These are phyloP conservation scores for Thamnophis elegans DNA, from an alignment of 2,797 vertebrate genomes.

Conservation along the genomic window DNA sequence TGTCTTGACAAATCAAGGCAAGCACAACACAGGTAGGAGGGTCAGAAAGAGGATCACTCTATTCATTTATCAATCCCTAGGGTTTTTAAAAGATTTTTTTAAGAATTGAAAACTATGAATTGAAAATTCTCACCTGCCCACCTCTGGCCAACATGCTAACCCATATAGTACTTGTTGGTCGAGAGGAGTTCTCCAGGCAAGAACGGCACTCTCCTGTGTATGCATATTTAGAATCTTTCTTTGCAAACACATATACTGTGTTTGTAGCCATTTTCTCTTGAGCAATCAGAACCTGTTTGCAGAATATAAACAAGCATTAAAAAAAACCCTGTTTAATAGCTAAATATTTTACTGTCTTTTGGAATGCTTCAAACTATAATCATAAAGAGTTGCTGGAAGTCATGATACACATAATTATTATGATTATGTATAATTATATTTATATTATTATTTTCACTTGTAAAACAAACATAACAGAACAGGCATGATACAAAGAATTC, in stretches of 20 bases:
- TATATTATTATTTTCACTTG: background rate
- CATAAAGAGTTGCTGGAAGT: background rate
- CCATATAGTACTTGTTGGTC: slow-evolving; percentile 98
- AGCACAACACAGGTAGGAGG: background rate
- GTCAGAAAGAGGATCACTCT: background rate
- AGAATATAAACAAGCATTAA: background rate
- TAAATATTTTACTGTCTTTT: background rate
- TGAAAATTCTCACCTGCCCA: slow-evolving; percentile 83
- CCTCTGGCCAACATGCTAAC: slow-evolving; percentile 99
- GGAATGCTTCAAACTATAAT: background rate
- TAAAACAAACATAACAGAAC: background rate
- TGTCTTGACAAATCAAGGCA: background rate
- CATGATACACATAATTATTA: background rate
- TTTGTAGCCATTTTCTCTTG: slow-evolving; percentile 99
- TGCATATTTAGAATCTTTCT: slow-evolving; percentile 98
- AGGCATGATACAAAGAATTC: background rate
- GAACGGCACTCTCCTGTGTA: slow-evolving; percentile 97
- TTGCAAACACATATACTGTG: slow-evolving; percentile 97
- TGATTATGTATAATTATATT: background rate
- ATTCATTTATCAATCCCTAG: background rate
- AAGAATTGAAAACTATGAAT: background rate
- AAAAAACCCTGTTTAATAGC: background rate
- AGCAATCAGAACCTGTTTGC: slow-evolving; percentile 89
- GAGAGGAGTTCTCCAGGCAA: slow-evolving; percentile 96
- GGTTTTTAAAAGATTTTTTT: background rate